Evolutionary conservation across 2,113 vertebrate genomes (phyloP), one percentile per base, ranked within the genome.

Genomic region (Percina caprodes): DNA sequence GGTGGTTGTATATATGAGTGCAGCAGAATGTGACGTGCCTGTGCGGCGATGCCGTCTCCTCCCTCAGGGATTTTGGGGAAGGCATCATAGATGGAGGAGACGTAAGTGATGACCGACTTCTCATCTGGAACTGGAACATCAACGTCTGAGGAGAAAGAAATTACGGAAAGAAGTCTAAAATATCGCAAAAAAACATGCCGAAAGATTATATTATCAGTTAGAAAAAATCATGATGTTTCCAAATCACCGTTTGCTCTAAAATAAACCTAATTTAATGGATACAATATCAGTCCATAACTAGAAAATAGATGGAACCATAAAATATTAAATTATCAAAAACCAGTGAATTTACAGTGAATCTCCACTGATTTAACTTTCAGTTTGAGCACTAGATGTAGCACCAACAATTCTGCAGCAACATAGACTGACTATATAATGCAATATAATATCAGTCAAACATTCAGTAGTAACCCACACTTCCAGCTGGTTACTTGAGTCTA

Each of bases 81-180:
- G 93, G 97, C 98, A 94, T 99, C 99, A 1, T 99, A 99, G 94
- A 99, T 99, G 30, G 99, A 99, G 87, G 97, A 99, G 89, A 99
- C 99, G 0, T 99, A 99, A 67, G 99, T 99, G 93, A 99, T 99
- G 84, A 99, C 97, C 0, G 99, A 99, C 91, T 99, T 99, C 94
- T 99, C 99, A 74, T 99, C 99, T 0, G 99, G 99, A 74, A 96
- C 97, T 15, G 96, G 94, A 24, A 99, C 99, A 3, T 99, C 98
- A 70, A 99, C 99, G 0, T 99, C 99, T 99, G 91, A 6, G 45
- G 13, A 80, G 13, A 69, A n/a, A 42, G 4, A 14, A 9, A 35
- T 61, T 51, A 61, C 9, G 63, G 14, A 45, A 35, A 54, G 12
- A 55, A 30, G 45, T 5, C 26, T 21, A n/a, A 48, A n/a, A 48